Conservation (phyloP, 2,113 vertebrate genomes). For the Sciurus niger region DNA sequence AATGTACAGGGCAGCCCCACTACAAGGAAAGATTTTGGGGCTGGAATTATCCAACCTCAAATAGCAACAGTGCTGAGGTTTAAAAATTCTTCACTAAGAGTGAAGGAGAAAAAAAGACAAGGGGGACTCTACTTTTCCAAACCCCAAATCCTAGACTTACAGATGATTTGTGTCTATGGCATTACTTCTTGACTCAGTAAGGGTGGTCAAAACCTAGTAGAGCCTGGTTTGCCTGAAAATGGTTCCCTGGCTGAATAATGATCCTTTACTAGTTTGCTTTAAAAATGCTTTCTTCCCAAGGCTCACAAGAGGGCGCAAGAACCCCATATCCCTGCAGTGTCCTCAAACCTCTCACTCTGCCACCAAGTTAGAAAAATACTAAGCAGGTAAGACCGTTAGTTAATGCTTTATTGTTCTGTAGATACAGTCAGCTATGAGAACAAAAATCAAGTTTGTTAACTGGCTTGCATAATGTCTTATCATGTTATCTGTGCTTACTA, state of each 20-base stretch:
- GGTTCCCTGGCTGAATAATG: background rate
- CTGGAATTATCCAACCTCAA: background rate
- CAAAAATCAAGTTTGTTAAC: background rate
- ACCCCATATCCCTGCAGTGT: background rate
- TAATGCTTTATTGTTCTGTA: background rate
- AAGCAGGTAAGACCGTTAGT: background rate
- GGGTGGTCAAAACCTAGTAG: background rate
- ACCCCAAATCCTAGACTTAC: background rate
- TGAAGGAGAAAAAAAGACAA: background rate
- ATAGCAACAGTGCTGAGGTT: accelerated
- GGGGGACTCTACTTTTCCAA: background rate
- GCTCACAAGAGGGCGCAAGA: constrained; percentile 77
- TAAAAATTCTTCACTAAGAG: background rate
- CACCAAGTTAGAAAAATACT: background rate
- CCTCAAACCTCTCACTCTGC: background rate
- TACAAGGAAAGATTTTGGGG: too few relatives aligned
- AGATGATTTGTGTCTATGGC: background rate
- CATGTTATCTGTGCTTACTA: background rate
- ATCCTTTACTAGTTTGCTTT: background rate
- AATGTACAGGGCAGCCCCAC: background rate
- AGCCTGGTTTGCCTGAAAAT: constrained; percentile 11
- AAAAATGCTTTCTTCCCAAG: background rate
- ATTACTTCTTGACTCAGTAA: constrained; percentile 14
- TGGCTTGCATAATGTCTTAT: background rate
- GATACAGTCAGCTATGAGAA: background rate